Base-by-base conservation (phyloP, 2,113 vertebrate genomes). In the Pagrus major region DNA sequence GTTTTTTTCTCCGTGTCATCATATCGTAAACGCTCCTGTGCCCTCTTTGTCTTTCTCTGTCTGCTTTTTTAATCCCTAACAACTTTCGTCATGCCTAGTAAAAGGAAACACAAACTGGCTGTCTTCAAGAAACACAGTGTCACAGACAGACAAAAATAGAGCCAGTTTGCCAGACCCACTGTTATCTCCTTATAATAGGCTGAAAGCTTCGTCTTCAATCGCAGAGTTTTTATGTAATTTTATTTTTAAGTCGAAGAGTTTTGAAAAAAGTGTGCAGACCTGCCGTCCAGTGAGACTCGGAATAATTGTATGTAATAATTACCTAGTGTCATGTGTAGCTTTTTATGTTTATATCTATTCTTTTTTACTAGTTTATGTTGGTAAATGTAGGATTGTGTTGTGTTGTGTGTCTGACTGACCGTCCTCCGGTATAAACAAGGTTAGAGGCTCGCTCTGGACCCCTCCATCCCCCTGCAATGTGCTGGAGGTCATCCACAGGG, bases 381-480 rank as follows among this genome's bases (percentile, higher is more conserved):
- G 44, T 64, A 33, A 27, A 21, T 69, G 33, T 55, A 23, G 44
- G 23, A 55, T 27, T 76, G 55, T 79, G 42, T 78, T 52, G 49
- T 65, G 39, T n/a, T 76, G 84, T 77, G 75, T 79, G 41, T 78
- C 49, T 88, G 79, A 94, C 95, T 94, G 90, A 96, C 94, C 94
- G 86, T 96, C 96, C 82, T 97, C 97, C 20, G 95, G 94, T 66
- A 97, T 95, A 81, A 87, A 90, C 81, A 99, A 92, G 60, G 74
- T 94, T 87, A 97, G 79, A 49, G 90, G 89, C 46, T 92, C 74
- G 69, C 96, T 98, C 89, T 85, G 94, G 86, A 94, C 90, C 35
- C 95, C 95, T 83, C 97, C 97, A 66, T 97, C 96, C 72, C 97
- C 98, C 88, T 96, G 95, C 84, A 95, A 85, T 11, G 97, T 98